phyloP scores from a whole-genome alignment of 2,888 invertebrate species.

The Trichopria drosophilae region DNA sequence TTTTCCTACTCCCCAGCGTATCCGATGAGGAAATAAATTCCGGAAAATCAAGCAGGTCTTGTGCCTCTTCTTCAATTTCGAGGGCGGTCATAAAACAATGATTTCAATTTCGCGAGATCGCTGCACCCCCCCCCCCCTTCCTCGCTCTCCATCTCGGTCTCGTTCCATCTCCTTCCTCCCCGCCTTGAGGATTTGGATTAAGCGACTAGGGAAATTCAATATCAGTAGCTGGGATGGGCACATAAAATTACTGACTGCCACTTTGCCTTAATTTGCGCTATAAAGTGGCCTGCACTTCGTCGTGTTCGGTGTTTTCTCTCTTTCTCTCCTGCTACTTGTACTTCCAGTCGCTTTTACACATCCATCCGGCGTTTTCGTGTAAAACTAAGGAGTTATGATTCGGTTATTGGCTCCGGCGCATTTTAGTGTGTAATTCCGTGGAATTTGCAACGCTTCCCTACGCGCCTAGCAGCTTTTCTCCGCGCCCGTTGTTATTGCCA shows the following conservation, averaged over 20 bases:
- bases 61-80: slow-evolving; percentile 51
- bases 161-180: slow-evolving; percentile 12
- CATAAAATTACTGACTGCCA: slow-evolving; percentile 59
- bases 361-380: slow-evolving; percentile 35
- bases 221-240: too few relatives aligned
- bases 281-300: slow-evolving; percentile 45
- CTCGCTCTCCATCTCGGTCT: slow-evolving; percentile 18
- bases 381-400: slow-evolving; percentile 51
- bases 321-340: background rate
- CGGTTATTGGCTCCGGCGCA: slow-evolving; percentile 45
- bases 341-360: background rate
- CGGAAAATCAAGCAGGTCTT: slow-evolving; percentile 39
- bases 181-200: slow-evolving; percentile 52
- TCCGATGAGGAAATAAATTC: too few relatives aligned
- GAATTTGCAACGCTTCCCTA: slow-evolving; percentile 40
- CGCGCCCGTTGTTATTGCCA: too few relatives aligned
- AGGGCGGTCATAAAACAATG: slow-evolving; percentile 54
- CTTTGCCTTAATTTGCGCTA: slow-evolving; percentile 58
- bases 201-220: slow-evolving; percentile 58
- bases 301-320: slow-evolving; percentile 1
- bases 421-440: slow-evolving; percentile 47
- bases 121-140: slow-evolving; percentile 39
- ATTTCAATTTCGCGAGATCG: slow-evolving; percentile 54
- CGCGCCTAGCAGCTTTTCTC: slow-evolving; percentile 21
- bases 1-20: too few relatives aligned